phyloP scores from a whole-genome alignment of 2,888 invertebrate genomes.

The Drosophila melanocephala region DNA sequence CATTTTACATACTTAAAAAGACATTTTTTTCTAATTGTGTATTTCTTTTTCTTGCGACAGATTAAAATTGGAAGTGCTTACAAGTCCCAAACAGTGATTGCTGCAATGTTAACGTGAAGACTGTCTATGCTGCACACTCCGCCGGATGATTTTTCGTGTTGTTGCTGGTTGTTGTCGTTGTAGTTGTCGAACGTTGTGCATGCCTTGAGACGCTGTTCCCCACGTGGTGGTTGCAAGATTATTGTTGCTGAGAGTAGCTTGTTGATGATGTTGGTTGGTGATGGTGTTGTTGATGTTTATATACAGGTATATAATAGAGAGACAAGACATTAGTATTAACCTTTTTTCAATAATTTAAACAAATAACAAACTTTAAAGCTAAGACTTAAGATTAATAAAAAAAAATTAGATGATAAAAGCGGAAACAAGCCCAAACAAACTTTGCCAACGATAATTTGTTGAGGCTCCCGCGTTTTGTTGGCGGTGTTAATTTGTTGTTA shows the following conservation, averaged over 20 bases:
- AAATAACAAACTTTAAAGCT: constrained; percentile 71
- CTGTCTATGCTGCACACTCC: constrained; percentile 12
- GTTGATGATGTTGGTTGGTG: constrained; percentile 26
- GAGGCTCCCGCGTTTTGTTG: constrained; percentile 17
- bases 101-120: constrained; percentile 6
- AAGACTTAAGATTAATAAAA: constrained; percentile 62
- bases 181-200: constrained; percentile 14
- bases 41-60: constrained; percentile 27
- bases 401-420: constrained; percentile 20
- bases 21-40: neutral
- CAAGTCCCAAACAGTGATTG: constrained; percentile 35
- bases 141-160: constrained; percentile 6
- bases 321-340: constrained; percentile 77
- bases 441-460: constrained; percentile 3
- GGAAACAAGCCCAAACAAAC: constrained; percentile 27
- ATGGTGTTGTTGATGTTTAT: constrained; percentile 65
- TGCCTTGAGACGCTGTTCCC: constrained; percentile 14
- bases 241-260: constrained; percentile 17
- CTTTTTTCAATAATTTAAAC: constrained; percentile 76
- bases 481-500: constrained; percentile 36
- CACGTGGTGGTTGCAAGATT: constrained; percentile 7
- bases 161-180: constrained; percentile 2
- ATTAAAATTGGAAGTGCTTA: constrained; percentile 77
- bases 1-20: constrained; percentile 26
- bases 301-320: constrained; percentile 80